Conservation (phyloP, 2,888 invertebrate genomes). For the Synergus itoensis region DNA sequence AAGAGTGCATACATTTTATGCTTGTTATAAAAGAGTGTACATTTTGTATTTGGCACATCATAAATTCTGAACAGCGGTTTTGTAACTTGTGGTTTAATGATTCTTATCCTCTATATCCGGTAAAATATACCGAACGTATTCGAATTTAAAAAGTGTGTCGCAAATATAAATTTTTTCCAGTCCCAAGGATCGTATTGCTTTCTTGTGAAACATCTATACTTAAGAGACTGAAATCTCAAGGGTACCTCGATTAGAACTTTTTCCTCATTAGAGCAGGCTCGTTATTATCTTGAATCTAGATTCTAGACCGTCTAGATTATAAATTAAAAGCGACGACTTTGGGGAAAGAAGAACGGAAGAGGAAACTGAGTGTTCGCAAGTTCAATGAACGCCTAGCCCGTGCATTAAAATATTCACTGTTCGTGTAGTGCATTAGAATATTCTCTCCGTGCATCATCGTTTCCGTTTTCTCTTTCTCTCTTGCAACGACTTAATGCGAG, state of each 20-base stretch:
- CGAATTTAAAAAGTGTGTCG: background rate
- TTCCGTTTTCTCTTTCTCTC: constrained; percentile 44
- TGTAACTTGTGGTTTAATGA: background rate
- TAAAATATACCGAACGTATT: background rate
- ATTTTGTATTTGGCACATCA: constrained; percentile 12
- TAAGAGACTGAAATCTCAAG: background rate
- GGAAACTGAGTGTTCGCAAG: constrained; percentile 61
- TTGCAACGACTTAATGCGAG: constrained; percentile 64
- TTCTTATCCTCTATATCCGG: background rate
- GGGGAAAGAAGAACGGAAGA: constrained; percentile 53
- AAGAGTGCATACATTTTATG: constrained; percentile 10
- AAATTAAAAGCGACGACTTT: constrained; percentile 40
- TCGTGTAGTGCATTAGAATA: constrained; percentile 66
- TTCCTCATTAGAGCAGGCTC: background rate
- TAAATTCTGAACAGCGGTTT: background rate
- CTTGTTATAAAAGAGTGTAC: constrained; percentile 8
- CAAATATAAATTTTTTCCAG: background rate
- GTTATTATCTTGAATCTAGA: background rate
- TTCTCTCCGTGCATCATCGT: constrained; percentile 62
- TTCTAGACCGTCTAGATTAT: background rate
- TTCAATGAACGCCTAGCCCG: constrained; percentile 73
- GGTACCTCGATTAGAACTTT: background rate
- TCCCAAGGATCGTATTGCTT: no score
- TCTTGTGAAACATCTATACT: background rate
- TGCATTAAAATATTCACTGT: constrained; percentile 71